These are phyloP conservation scores for Coleophora flavipennella DNA, from an alignment of 2,888 invertebrate species.

Conservation along the genomic window DNA sequence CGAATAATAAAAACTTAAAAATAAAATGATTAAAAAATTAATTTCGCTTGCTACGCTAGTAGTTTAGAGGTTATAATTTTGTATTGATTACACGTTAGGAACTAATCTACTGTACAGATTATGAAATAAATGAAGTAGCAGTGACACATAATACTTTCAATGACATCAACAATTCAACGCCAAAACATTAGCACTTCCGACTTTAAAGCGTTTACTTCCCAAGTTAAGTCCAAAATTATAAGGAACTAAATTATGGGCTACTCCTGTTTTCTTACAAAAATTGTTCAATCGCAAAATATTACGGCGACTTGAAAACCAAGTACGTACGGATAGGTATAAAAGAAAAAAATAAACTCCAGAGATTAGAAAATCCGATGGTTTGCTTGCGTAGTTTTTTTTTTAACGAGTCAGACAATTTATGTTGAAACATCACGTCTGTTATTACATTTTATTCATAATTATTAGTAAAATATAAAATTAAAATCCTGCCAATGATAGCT, in stretches of 20 bases:
- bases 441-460: not conserved
- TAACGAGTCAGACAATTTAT: not conserved
- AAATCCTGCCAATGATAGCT: slow-evolving; percentile 32
- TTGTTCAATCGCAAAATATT: no score
- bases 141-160: slow-evolving; percentile 21
- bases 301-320: no score
- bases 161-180: slow-evolving; percentile 11
- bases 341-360: no score
- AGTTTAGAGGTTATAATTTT: slow-evolving; percentile 60
- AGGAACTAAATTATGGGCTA: no score
- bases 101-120: slow-evolving; percentile 68
- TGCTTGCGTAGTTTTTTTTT: no score
- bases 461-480: not conserved
- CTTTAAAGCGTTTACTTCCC: no score
- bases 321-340: no score
- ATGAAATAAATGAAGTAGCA: slow-evolving; percentile 10
- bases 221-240: no score
- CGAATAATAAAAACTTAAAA: slow-evolving; percentile 39
- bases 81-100: slow-evolving; percentile 68
- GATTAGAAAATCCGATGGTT: no score
- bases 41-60: slow-evolving; percentile 47
- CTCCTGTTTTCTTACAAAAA: no score
- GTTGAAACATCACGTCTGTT: no score
- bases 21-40: slow-evolving; percentile 34
- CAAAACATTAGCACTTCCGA: not conserved